Evolutionary conservation across 92 coral and sea anemone genomes (phyloP).

Genomic region (Isaurus tuberculatus): DNA sequence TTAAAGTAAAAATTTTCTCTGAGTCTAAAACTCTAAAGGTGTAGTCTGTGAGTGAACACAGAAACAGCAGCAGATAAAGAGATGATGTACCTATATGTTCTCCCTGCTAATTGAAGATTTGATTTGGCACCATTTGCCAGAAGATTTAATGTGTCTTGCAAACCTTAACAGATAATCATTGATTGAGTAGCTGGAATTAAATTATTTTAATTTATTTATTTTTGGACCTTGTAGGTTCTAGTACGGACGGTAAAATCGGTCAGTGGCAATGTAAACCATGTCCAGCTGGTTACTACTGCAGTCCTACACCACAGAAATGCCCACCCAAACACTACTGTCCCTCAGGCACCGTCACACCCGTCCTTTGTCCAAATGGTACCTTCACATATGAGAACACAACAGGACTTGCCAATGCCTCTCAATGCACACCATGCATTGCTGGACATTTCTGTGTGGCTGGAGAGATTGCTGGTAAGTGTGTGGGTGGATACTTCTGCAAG

Average conservation of each 20-base stretch:
- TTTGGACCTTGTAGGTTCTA: constrained; percentile 46
- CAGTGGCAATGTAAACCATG: constrained; percentile 79
- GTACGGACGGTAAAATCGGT: constrained; percentile 54
- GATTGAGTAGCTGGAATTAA: background rate
- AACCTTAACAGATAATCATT: background rate
- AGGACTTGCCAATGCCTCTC: constrained; percentile 75
- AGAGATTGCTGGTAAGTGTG: constrained; percentile 74
- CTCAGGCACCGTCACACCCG: constrained; percentile 82
- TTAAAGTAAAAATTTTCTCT: too few relatives aligned
- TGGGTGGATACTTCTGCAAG: constrained; percentile 95
- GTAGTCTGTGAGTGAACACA: too few relatives aligned
- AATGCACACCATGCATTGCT: constrained; percentile 87
- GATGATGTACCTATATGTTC: background rate
- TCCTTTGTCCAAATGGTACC: constrained; percentile 89
- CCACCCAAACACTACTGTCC: constrained; percentile 92
- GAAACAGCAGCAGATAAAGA: too few relatives aligned
- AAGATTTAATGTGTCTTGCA: background rate
- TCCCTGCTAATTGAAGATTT: background rate
- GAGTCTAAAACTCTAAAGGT: too few relatives aligned
- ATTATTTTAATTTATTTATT: background rate
- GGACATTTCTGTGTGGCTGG: constrained; percentile 95
- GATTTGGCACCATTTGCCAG: background rate
- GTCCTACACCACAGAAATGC: constrained; percentile 70
- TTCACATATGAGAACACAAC: constrained; percentile 82
- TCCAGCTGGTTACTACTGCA: constrained; percentile 93